phyloP scores from a whole-genome alignment of 2,888 invertebrate species.

The Lymantria dispar region DNA sequence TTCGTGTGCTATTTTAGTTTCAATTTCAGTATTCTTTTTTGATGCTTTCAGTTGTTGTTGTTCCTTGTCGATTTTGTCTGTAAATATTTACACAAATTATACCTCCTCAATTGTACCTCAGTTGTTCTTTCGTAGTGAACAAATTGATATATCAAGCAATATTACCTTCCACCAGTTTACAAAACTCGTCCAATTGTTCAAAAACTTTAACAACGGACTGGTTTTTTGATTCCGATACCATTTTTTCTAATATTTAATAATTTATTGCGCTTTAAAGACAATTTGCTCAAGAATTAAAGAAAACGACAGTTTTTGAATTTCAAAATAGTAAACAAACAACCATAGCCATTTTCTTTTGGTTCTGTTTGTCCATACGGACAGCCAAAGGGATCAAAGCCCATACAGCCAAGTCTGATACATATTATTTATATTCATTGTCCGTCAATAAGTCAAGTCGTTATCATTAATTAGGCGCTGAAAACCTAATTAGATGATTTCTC shows the following conservation, averaged over 20 bases:
- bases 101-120: too few species aligned
- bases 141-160: background rate
- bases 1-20: slow-evolving; percentile 58
- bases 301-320: slow-evolving; percentile 15
- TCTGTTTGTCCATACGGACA: too few species aligned
- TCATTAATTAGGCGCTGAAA: too few species aligned
- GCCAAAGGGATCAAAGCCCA: too few species aligned
- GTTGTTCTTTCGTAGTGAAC: too few species aligned
- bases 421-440: too few species aligned
- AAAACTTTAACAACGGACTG: slow-evolving; percentile 36
- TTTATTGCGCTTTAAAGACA: slow-evolving; percentile 1
- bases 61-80: slow-evolving; percentile 59
- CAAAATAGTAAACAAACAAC: slow-evolving; percentile 13
- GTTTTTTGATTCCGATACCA: slow-evolving; percentile 38
- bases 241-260: slow-evolving; percentile 16
- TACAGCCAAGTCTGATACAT: too few species aligned
- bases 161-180: slow-evolving; percentile 50
- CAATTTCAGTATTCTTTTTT: slow-evolving; percentile 58
- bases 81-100: slow-evolving; percentile 19
- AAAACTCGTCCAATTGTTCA: slow-evolving; percentile 48
- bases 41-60: slow-evolving; percentile 54
- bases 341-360: too few species aligned
- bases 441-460: too few species aligned
- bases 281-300: slow-evolving; percentile 11
- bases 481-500: too few species aligned